phyloP scores from a whole-genome alignment of 2,888 invertebrate species.

The Bibio marci region DNA sequence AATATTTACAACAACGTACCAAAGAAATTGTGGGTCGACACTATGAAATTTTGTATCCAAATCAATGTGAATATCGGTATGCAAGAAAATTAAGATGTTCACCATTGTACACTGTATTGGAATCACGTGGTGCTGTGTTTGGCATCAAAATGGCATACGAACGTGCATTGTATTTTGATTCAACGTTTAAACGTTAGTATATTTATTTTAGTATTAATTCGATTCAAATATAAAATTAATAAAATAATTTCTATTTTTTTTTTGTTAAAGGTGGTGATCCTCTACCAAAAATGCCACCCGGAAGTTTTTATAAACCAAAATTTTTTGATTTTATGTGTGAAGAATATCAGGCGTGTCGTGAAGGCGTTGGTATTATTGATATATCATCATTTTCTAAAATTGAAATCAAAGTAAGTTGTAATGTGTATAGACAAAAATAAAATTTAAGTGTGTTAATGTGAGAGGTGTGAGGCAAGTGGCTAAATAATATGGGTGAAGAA shows the following conservation, averaged over 20 bases:
- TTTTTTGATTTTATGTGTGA: conserved; percentile 50
- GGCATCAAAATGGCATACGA: conserved; percentile 57
- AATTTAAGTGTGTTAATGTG: conserved; percentile 2
- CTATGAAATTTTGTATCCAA: conserved; percentile 37
- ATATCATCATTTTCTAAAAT: conserved; percentile 66
- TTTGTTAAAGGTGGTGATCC: conserved; percentile 28
- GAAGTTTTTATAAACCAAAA: conserved; percentile 47
- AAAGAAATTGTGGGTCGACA: conserved; percentile 47
- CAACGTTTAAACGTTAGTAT: conserved; percentile 32
- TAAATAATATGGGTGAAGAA: too few relatives aligned
- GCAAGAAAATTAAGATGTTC: conserved; percentile 45
- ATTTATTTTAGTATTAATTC: conserved; percentile 1
- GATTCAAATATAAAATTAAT: too few relatives aligned
- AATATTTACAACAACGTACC: conserved; percentile 40
- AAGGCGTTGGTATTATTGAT: conserved; percentile 61
- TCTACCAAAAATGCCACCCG: conserved; percentile 36
- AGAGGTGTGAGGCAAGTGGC: too few relatives aligned
- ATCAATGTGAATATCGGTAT: conserved; percentile 41
- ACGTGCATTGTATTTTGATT: conserved; percentile 48
- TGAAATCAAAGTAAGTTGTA: conserved; percentile 40
- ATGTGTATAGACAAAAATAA: not conserved
- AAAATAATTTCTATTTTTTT: conserved; percentile 2
- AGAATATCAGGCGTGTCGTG: conserved; percentile 55
- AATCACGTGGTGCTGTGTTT: conserved; percentile 46
- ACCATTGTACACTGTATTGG: conserved; percentile 46